Base-by-base conservation (phyloP, 2,113 vertebrate genomes). In the Rhinoderma darwinii region DNA sequence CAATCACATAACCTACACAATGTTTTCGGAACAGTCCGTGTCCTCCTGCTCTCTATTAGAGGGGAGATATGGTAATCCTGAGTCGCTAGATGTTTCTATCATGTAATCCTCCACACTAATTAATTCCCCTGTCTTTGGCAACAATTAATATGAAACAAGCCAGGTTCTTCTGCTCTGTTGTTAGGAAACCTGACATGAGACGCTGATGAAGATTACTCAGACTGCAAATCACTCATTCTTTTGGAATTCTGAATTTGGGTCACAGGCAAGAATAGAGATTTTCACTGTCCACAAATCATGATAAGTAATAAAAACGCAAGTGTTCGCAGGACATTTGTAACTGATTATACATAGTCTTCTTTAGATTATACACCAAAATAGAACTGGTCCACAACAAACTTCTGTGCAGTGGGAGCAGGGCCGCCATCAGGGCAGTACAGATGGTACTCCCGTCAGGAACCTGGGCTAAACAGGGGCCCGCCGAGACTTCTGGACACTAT, bases 231-330 rank as follows among this genome's bases (percentile, higher is more conserved):
- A 54, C 76, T 79, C 50, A 79, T 20, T 79, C 20, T 80, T 6
- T n/a, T 80, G 78, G 32, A 80, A 80, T 80, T 56, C 51, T 39
- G 35, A 80, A 37, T 80, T 56, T 80, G 78, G 41, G 80, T 73
- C 82, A 39, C 22, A 74, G 70, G 35, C 47, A 84, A 74, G 25
- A 39, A 37, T 43, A 61, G 35, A 59, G 39, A 75, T 61, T 56
- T 75, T 27, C 68, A 39, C 35, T 74, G 30, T 74, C 47, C 82
- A 59, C 70, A 72, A 84, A 84, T 59, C 68, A 75, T 15, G 54
- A 68, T 32, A 70, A 72, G 43, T 17, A 70, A 15, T 5, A 70
- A 70, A 47, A 6, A 61, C 17, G 5, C 37, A 41, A 63, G n/a
- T 11, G 11, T 68, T n/a, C 41, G 20, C 18, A 44, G 25, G 43